phyloP scores from a whole-genome alignment of 1,140 invertebrate genomes.

The Caenorhabditis brenneri region DNA sequence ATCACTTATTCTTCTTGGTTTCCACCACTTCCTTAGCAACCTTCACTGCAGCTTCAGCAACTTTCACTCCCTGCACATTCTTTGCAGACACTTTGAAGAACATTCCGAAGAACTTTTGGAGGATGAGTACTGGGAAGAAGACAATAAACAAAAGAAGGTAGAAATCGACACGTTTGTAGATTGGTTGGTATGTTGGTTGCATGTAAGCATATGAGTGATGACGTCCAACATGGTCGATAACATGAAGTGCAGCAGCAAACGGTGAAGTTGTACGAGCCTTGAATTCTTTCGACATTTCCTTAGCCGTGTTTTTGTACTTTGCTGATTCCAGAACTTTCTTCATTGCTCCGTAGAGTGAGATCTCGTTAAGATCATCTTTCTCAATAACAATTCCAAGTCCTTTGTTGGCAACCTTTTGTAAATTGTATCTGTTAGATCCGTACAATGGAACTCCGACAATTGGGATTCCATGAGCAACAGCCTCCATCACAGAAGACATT shows the following conservation, averaged over 20 bases:
- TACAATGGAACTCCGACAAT: conserved; percentile 69
- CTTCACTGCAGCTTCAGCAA: background rate
- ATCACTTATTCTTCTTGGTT: conserved; percentile 4
- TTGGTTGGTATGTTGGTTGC: conserved; percentile 40
- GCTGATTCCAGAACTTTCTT: conserved; percentile 57
- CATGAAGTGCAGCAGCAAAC: conserved; percentile 63
- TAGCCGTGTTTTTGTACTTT: conserved; percentile 61
- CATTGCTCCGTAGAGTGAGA: conserved; percentile 49
- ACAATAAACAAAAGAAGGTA: conserved; percentile 16
- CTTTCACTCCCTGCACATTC: background rate
- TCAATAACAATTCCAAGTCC: conserved; percentile 66
- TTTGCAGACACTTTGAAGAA: background rate
- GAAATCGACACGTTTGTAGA: conserved; percentile 8
- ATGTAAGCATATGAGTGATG: conserved; percentile 61
- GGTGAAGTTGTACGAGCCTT: conserved; percentile 54
- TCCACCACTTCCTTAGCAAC: background rate
- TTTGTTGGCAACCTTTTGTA: conserved; percentile 60
- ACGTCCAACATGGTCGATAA: conserved; percentile 64
- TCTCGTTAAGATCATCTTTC: conserved; percentile 60
- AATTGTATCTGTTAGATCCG: conserved; percentile 62
- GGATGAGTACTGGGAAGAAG: background rate
- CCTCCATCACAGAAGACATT: conserved; percentile 69
- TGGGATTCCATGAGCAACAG: conserved; percentile 65
- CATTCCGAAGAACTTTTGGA: background rate
- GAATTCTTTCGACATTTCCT: conserved; percentile 63